Percentiles rank a stretch among this genome's conserved stretches.
Evolutionary conservation across 2,797 vertebrate species (phyloP).

Genomic region (Phoeniculus purpureus): DNA sequence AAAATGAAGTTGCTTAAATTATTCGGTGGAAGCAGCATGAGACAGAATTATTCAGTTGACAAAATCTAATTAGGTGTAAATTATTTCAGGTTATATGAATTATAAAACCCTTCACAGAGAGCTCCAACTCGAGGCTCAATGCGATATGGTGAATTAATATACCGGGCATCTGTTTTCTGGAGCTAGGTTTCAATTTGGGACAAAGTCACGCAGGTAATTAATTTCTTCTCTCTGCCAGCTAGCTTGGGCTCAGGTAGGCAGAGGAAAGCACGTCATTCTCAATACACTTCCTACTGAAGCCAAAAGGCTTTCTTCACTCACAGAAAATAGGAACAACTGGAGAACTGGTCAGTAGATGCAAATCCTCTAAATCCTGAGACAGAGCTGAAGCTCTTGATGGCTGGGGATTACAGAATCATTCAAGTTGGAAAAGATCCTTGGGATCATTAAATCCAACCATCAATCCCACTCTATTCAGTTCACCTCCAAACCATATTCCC

Average conservation of each 20-base stretch:
- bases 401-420: too few relatives aligned
- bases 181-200: conserved; percentile 6
- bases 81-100: conserved; percentile 80
- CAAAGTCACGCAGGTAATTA: conserved; percentile 49
- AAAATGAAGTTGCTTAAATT: conserved; percentile 79
- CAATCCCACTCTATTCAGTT: too few relatives aligned
- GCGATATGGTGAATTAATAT: conserved; percentile 70
- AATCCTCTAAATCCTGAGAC: background rate
- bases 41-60: conserved; percentile 79
- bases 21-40: conserved; percentile 76
- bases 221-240: background rate
- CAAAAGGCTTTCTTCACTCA: background rate
- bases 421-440: too few relatives aligned
- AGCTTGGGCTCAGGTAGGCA: background rate
- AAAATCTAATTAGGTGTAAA: conserved; percentile 84
- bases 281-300: background rate
- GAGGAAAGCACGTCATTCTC: background rate
- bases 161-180: conserved; percentile 27
- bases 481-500: too few relatives aligned
- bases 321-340: background rate
- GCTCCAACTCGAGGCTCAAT: conserved; percentile 71
- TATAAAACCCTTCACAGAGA: conserved; percentile 78
- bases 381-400: background rate
- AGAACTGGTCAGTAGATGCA: background rate
- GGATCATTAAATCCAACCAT: too few relatives aligned